Base-by-base conservation (phyloP, 2,888 invertebrate species). In the Schrankia costaestrigalis region DNA sequence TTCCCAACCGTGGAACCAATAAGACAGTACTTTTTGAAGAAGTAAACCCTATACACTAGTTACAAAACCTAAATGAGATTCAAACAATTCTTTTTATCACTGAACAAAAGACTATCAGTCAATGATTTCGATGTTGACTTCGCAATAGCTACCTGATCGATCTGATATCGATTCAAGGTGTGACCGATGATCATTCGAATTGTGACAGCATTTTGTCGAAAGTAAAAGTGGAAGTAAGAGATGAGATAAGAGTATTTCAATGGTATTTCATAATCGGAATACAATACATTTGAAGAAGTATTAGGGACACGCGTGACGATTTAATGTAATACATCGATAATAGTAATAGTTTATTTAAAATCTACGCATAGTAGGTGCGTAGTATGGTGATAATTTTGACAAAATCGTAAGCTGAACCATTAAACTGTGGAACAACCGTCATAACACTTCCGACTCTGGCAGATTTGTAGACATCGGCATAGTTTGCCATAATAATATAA, bases 151-250 rank as follows among this genome's bases (percentile, higher is more conserved):
- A 60, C 64, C 61, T 54, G 61, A 74, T 72, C 61, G 51, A 71
- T 67, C 65, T 57, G 74, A 77, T 78, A 72, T 63, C 61, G 64
- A 60, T 60, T 67, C 48, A 58, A 71, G 71, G 69, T 73, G 72
- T 68, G 72, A 78, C 71, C 62, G 65, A 71, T 69, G 68, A 71
- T 70, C 64, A 65, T 62, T 58, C 48, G 36, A 42, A 71, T 73
- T 71, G 65, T 69, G 65, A 67, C 68, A 68, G 49, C 52, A 37
- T 56, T 50, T 52, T 68, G 68, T 66, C 69, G 74, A 78, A 77
- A 77, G 74, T 71, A 69, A 78, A 65, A 77, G 75, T 71, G 48
- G 53, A 49, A 56, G 34, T 45, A 45, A 57, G 52, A 71, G 67
- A 71, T 71, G 40, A 61, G 66, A 75, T 74, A 71, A 69, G 54